Evolutionary conservation across 2,113 vertebrate species (phyloP).

Genomic region (Machaerirhynchus nigripectus): DNA sequence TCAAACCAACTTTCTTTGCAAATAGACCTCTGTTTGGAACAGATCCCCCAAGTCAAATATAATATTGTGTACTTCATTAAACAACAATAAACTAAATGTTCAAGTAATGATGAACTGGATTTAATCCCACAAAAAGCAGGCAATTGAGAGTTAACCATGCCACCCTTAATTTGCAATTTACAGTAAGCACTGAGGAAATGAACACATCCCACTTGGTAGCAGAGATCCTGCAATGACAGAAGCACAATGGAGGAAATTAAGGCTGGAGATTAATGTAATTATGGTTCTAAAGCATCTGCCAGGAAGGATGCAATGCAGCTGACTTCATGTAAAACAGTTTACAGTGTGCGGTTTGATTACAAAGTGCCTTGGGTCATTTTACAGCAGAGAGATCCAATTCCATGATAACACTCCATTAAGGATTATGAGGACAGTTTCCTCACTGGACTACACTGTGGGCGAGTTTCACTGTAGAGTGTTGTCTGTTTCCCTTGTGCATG

Average conservation of each 20-base stretch:
- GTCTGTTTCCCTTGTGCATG: neutral
- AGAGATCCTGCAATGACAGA: conserved; percentile 11
- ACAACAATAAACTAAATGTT: neutral
- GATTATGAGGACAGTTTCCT: neutral
- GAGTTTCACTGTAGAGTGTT: neutral
- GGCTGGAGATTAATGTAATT: neutral
- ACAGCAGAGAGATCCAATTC: neutral
- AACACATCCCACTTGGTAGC: neutral
- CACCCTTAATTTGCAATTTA: neutral
- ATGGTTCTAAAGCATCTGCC: conserved; percentile 2
- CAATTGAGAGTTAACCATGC: neutral
- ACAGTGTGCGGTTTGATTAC: neutral
- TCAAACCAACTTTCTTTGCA: neutral
- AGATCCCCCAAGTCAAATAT: neutral
- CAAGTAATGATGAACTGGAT: neutral
- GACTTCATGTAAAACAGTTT: neutral
- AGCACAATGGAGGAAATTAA: neutral
- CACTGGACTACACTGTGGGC: neutral
- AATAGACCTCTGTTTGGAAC: neutral
- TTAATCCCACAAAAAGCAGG: neutral
- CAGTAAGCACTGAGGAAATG: neutral
- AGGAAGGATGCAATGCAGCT: neutral
- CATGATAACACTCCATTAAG: neutral
- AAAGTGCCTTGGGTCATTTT: neutral
- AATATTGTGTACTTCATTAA: neutral